Base-by-base conservation (phyloP, 2,888 invertebrate species). In the Serripes groenlandicus region DNA sequence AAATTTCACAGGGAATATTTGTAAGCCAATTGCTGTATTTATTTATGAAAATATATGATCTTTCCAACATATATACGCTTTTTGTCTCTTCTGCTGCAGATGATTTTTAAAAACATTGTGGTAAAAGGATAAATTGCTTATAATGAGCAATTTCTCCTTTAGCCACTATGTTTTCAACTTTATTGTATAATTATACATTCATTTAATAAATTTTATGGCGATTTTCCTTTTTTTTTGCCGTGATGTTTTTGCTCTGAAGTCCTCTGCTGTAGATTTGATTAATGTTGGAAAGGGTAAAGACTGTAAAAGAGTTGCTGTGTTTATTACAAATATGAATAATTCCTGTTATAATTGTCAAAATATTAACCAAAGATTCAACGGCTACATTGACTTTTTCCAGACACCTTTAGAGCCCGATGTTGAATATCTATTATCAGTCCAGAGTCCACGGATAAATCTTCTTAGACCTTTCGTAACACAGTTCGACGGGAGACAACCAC, bases 371-470 rank as follows among this genome's bases (percentile, higher is more conserved):
- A 56, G 1, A 56, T 26, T 11, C 11, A 23, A 56, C 21, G 2
- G 3, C 23, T 26, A 56, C 26, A 23, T 56, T 26, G 26, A 56
- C 21, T 28, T 73, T 49, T 68, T 73, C 28, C 78, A 85, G 85
- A 72, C 62, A 26, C 37, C 75, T 58, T 32, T 77, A 49, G 85
- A 85, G 23, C 75, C 80, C 35, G 85, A 85, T 42, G 66, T 82
- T 30, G 85, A 80, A 11, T 85, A 83, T 52, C 69, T 82, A 32
- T 71, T 73, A 26, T 75, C 79, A 23, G 85, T 80, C 30, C 85
- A 85, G 58, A 85, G 85, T 68, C 85, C 85, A 28, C 76, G 76
- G 37, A 37, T 64, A 37, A 52, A 52, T 42, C 35, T 66, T 7
- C 66, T 66, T 11, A n/a, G 66, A 37, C 66, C 66, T 0, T 54